Percentiles rank a stretch among this genome's conserved stretches.
Conservation (phyloP, 2,888 invertebrate species). For the Alsophila aescularia region DNA sequence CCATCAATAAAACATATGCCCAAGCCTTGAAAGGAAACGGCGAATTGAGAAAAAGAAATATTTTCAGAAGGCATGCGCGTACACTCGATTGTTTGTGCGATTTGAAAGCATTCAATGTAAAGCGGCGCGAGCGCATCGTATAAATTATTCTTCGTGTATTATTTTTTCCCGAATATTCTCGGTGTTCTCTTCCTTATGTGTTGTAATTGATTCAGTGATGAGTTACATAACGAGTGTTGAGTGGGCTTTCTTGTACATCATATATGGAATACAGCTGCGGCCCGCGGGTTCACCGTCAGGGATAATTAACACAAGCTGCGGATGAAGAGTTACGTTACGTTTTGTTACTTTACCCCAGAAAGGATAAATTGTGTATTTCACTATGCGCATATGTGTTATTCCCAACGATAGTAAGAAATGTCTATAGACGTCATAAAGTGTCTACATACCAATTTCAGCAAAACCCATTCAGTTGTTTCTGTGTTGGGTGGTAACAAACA, state of each 20-base stretch:
- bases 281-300: neutral
- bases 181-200: conserved; percentile 56
- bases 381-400: no score
- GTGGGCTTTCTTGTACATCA: conserved; percentile 56
- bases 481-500: no score
- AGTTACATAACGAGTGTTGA: conserved; percentile 66
- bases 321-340: no score
- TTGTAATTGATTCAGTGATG: conserved; percentile 64
- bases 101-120: conserved; percentile 80
- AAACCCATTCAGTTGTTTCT: no score
- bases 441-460: no score
- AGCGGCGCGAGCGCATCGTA: conserved; percentile 64
- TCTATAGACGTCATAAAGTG: no score
- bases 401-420: no score
- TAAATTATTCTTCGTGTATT: conserved; percentile 68
- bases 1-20: conserved; percentile 84
- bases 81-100: conserved; percentile 77
- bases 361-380: no score
- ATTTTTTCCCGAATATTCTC: conserved; percentile 43
- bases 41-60: conserved; percentile 82
- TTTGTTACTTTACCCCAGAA: no score
- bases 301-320: neutral
- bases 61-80: conserved; percentile 73
- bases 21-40: conserved; percentile 81
- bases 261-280: no score